phyloP scores from a whole-genome alignment of 1,140 invertebrate species.

The Zeugodacus cucurbitae region DNA sequence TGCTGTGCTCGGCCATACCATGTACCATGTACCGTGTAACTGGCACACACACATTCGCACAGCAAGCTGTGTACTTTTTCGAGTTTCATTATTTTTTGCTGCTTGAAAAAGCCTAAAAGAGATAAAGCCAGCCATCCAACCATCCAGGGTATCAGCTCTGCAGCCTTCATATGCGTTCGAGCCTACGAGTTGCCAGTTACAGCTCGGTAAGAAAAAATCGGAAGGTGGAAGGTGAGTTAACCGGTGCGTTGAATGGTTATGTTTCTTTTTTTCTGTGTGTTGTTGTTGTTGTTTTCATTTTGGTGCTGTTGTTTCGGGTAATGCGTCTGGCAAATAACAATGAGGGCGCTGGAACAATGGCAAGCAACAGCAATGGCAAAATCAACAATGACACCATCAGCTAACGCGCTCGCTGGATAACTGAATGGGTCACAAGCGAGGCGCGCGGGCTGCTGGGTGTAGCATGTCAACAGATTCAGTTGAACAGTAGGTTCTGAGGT shows the following conservation, averaged over 20 bases:
- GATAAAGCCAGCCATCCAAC: background rate
- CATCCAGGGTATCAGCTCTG: background rate
- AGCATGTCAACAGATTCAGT: background rate
- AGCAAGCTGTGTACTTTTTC: background rate
- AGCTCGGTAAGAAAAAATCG: background rate
- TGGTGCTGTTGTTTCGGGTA: conserved; percentile 9
- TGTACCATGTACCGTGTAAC: background rate
- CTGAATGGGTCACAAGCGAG: background rate
- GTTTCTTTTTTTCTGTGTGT: background rate
- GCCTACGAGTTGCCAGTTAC: background rate
- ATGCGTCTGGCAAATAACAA: conserved; percentile 29
- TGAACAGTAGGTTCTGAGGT: background rate
- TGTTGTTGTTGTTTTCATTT: background rate
- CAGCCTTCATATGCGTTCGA: background rate
- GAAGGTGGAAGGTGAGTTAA: conserved; percentile 13
- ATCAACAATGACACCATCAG: conserved; percentile 26
- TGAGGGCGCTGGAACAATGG: conserved; percentile 20
- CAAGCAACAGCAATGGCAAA: background rate
- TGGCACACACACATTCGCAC: background rate
- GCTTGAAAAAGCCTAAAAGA: background rate
- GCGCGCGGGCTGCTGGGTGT: background rate
- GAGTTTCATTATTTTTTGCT: background rate
- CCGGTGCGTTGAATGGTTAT: background rate
- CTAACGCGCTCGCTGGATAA: conserved; percentile 15
- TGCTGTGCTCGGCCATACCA: background rate